Percentiles rank a stretch among this genome's conserved stretches.
These are phyloP conservation scores for Tor tambroides DNA, from an alignment of 2,113 vertebrate species.

Conservation along the genomic window DNA sequence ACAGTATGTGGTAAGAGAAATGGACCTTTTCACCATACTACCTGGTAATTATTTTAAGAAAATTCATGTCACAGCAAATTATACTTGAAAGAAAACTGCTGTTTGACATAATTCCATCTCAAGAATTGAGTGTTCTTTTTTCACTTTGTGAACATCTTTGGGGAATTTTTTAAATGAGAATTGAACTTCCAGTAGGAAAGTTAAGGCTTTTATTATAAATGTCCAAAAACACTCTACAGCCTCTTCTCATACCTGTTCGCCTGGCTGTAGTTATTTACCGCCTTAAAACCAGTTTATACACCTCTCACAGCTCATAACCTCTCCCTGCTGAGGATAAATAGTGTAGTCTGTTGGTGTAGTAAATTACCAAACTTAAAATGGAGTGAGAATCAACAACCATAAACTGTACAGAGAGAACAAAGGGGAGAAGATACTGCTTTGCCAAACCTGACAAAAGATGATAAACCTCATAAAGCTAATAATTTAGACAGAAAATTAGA, in stretches of 20 bases:
- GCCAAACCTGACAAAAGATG: background rate
- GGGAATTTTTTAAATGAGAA: background rate
- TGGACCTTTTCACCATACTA: background rate
- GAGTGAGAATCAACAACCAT: background rate
- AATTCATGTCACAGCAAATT: background rate
- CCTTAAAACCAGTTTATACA: constrained; percentile 67
- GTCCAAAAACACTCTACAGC: constrained; percentile 5
- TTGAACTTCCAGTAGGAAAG: background rate
- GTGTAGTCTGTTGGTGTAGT: background rate
- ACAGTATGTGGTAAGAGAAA: background rate
- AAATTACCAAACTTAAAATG: background rate
- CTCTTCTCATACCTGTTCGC: constrained; percentile 37
- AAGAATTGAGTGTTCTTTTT: background rate
- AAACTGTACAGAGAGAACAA: background rate
- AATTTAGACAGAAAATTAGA: background rate
- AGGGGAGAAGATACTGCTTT: background rate
- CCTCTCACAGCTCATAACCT: constrained; percentile 37
- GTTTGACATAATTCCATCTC: background rate
- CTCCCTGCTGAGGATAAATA: constrained; percentile 15
- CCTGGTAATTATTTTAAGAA: background rate
- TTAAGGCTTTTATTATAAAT: background rate
- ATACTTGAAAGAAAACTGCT: background rate
- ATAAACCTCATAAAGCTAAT: background rate
- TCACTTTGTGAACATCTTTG: background rate
- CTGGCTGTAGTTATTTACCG: constrained; percentile 56